Evolutionary conservation across 2,888 invertebrate species (phyloP), one percentile per base, ranked within the genome.

Genomic region (Caenorhabditis sinica): DNA sequence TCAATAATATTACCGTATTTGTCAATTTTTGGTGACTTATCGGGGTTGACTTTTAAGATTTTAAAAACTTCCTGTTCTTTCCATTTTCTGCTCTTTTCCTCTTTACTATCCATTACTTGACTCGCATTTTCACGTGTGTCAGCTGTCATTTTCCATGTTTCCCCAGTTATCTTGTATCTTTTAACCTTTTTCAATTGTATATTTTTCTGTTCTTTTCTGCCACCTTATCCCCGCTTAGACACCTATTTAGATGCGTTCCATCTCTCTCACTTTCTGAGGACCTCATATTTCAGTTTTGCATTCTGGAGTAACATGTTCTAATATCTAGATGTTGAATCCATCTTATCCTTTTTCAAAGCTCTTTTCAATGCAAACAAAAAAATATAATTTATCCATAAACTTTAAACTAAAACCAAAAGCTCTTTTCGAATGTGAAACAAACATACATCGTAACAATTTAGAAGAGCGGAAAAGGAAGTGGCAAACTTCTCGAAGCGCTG

Each of bases 191-290:
- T 65, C n/a, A 13, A 69, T 25, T 71, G 65, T 71, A 72, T 71
- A 65, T 65, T 79, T 53, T 79, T 43, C 40, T 25, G 45, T 49
- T 30, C 8, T n/a, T n/a, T n/a, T n/a, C 30, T 25, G 4, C 36
- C 33, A 33, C 51, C 11, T 65, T 53, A 20, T 20, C 20, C 33
- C 45, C 73, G 79, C 72, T 79, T 79, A 79, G 79, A 79, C 63
- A 79, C 79, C 72, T 79, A 79, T 79, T 77, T 79, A 79, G 79
- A 79, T 79, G 79, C 72, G 79, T 79, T 72, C 20, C 71, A 71
- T 71, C 72, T 79, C 72, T 63, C n/a, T 20, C 49, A 49, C 49
- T 72, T 65, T 79, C 65, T 30, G 72, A 79, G 79, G 79, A 79
- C 79, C 79, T 79, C 79, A 79, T 45, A 28, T 58, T 75, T 75